Evolutionary conservation across 2,888 invertebrate genomes (phyloP), one percentile per base, ranked within the genome.

Genomic region (Phaedon cochleariae): DNA sequence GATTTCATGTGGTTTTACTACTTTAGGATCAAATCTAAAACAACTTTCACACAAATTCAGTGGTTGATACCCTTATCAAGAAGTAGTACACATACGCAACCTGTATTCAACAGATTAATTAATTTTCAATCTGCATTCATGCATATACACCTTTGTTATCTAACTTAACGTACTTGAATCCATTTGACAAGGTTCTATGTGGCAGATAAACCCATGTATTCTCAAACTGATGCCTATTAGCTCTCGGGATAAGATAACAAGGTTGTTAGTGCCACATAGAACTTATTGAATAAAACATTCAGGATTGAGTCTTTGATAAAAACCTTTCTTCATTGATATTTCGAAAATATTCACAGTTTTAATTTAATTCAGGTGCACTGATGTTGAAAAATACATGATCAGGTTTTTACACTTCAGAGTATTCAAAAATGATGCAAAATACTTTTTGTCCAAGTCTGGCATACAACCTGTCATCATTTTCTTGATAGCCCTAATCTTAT

Each of bases 391-490:
- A 17, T 20, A 52, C 26, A 12, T 17, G 12, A 5, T 34, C 31
- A 34, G 10, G 31, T n/a, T 6, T 26, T 26, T 34, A 2, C 6
- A 52, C 17, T 9, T 17, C n/a, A n/a, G n/a, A n/a, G n/a, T 51
- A 34, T 55, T 55, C n/a, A 37, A 37, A 55, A 55, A 55, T 37
- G 41, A 55, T 12, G 55, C 41, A 34, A 55, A 37, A 45, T 45
- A 57, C 26, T 18, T 37, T 45, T 45, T 57, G 45, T 45, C 57
- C 21, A 57, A 45, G 4, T 57, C 57, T 57, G 57, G 26, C 57
- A 57, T 57, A 45, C 45, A 57, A 57, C 57, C 21, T n/a, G 57
- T 22, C 57, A 57, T 57, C 57, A 57, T 57, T 57, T 57, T 45
- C 45, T 57, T 57, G 26, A 57, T 57, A 22, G 57, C 57, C 21